Base-by-base conservation (phyloP, 2,113 vertebrate genomes). In the Spilogale gracilis region DNA sequence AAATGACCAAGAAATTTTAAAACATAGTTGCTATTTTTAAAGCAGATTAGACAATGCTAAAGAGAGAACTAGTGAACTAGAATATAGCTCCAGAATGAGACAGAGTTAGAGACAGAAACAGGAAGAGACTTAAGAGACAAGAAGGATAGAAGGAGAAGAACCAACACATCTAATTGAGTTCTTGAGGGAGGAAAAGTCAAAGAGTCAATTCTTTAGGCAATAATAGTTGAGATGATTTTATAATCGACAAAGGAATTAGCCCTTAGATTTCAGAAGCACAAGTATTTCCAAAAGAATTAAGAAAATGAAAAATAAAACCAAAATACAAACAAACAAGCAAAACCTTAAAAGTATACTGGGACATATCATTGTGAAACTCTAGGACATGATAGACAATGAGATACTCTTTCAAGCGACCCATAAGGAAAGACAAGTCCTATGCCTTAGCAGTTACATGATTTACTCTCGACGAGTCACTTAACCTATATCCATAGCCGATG, bases 81-180 rank as follows among this genome's bases (percentile, higher is more conserved):
- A 93, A 96, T 71, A 92, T 9, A 71, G 69, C 78, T 95, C 38
- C 52, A 95, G 38, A 93, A 56, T 73, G 54, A 71, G 65, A 61
- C 60, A 48, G 30, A 52, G 21, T 20, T 79, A 38, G 32, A 69
- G 27, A 61, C 1, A 61, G 32, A 89, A 89, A 54, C 9, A 61
- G 78, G 54, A 87, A 74, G 48, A 82, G 25, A 87, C 74, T 56
- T 60, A 54, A 87, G 69, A 56, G 50, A 79, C n/a, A 67, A 54
- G 10, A 38, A 81, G 30, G 56, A 79, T 5, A 89, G 21, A 78
- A 92, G 82, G 60, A 83, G 27, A 92, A 69, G 83, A 93, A 56
- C 9, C 45, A 96, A 25, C 0, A 7, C 14, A 63, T 38, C n/a
- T 79, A 84, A 56, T 30, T 85, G 78, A 95, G 21, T 38, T 79